These are phyloP conservation scores for Clavelina lepadiformis DNA, from an alignment of 23 tunicate genomes.

Conservation along the genomic window DNA sequence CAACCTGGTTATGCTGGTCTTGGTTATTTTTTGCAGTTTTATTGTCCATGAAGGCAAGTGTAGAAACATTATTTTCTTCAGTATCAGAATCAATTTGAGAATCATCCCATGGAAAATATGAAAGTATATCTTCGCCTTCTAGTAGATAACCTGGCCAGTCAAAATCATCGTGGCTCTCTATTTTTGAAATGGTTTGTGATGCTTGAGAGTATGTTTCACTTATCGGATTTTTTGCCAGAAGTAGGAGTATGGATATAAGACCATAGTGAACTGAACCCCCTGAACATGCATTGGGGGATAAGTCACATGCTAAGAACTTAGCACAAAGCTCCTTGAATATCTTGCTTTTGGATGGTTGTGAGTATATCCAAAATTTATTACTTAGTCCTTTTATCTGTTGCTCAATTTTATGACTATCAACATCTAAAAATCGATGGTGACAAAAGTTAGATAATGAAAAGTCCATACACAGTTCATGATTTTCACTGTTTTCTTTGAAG, in stretches of 20 bases:
- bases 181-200: neutral
- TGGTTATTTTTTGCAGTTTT: neutral
- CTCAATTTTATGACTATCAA: constrained; percentile 48
- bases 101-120: constrained; percentile 57
- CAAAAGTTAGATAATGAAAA: constrained; percentile 61
- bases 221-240: constrained; percentile 49
- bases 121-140: constrained; percentile 77
- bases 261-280: constrained; percentile 54
- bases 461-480: constrained; percentile 61
- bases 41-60: neutral
- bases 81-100: constrained; percentile 43
- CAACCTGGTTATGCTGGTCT: too few species aligned
- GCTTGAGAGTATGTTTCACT: constrained; percentile 17
- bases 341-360: constrained; percentile 62
- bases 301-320: constrained; percentile 18
- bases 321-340: constrained; percentile 11
- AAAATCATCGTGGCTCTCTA: constrained; percentile 16
- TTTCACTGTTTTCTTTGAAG: constrained; percentile 48
- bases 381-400: constrained; percentile 46
- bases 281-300: constrained; percentile 20
- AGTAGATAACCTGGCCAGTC: constrained; percentile 70
- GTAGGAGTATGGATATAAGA: constrained; percentile 34
- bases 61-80: constrained; percentile 4
- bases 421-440: constrained; percentile 54
- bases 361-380: constrained; percentile 68